Conservation (phyloP, 1,140 invertebrate species). For the Musca domestica region DNA sequence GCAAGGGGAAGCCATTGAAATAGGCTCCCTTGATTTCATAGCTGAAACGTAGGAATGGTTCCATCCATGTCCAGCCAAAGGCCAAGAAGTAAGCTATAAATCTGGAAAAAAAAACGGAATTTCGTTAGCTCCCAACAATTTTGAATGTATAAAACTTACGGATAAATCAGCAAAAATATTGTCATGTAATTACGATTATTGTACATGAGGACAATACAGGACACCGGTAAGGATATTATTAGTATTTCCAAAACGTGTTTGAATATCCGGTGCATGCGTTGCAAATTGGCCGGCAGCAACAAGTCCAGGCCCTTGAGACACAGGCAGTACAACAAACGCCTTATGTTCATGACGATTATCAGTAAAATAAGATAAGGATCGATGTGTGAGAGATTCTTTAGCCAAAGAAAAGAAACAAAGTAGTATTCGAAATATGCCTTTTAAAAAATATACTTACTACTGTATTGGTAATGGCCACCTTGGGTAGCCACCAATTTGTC, state of each 20-base stretch:
- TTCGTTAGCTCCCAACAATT: too few species aligned
- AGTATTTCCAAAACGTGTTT: conserved; percentile 42
- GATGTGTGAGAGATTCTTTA: conserved; percentile 96
- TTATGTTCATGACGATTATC: conserved; percentile 73
- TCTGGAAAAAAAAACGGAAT: conserved; percentile 31
- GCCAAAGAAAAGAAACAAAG: conserved; percentile 54
- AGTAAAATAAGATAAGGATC: conserved; percentile 82
- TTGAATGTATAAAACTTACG: conserved; percentile 67
- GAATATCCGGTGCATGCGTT: not conserved
- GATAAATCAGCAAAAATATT: conserved; percentile 68
- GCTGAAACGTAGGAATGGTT: conserved; percentile 68
- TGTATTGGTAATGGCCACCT: conserved; percentile 83
- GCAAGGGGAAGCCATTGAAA: conserved; percentile 58
- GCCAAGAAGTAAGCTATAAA: conserved; percentile 80
- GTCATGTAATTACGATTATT: conserved; percentile 36
- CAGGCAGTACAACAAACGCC: conserved; percentile 71
- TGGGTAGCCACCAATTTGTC: conserved; percentile 95
- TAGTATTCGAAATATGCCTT: conserved; percentile 7
- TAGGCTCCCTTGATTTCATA: conserved; percentile 52
- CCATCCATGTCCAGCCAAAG: conserved; percentile 73
- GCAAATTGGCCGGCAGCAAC: not conserved
- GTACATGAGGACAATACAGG: conserved; percentile 59
- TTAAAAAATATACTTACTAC: conserved; percentile 65
- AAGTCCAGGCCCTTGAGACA: conserved; percentile 28
- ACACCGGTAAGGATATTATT: conserved; percentile 54